Percentiles rank a stretch among this genome's conserved stretches.
Evolutionary conservation across 2,797 vertebrate species (phyloP).

Genomic region (Hipposideros larvatus): DNA sequence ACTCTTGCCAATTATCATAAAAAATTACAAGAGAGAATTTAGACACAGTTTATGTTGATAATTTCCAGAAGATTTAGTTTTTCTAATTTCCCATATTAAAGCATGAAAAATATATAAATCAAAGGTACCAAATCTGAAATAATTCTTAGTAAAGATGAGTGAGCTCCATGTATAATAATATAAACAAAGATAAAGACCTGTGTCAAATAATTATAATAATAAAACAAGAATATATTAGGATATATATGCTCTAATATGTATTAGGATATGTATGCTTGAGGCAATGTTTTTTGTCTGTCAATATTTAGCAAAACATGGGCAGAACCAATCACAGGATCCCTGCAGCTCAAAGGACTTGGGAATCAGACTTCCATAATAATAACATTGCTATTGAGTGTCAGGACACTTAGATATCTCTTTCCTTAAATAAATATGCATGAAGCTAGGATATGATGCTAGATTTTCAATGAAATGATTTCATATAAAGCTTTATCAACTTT

Average conservation of each 20-base stretch:
- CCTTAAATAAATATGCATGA: not conserved
- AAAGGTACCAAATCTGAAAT: not conserved
- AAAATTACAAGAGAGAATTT: conserved; percentile 66
- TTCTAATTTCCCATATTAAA: not conserved
- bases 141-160: not conserved
- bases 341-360: not conserved
- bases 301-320: not conserved
- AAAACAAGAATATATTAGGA: not conserved
- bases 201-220: not conserved
- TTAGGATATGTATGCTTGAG: not conserved
- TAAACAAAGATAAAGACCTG: not conserved
- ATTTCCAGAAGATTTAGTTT: conserved; percentile 4
- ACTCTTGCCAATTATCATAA: conserved; percentile 60
- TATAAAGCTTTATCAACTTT: not conserved
- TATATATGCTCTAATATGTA: not conserved
- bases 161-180: not conserved
- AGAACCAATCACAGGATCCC: not conserved
- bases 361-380: not conserved
- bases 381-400: not conserved
- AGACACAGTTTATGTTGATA: conserved; percentile 52
- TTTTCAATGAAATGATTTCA: not conserved
- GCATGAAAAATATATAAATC: conserved; percentile 29
- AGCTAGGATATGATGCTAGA: not conserved
- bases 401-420: not conserved
- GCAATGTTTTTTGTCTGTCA: not conserved